Percentiles rank a stretch among this genome's conserved stretches.
Evolutionary conservation across 92 coral and sea anemone genomes (phyloP).

Genomic region (Zoanthus solanderi): DNA sequence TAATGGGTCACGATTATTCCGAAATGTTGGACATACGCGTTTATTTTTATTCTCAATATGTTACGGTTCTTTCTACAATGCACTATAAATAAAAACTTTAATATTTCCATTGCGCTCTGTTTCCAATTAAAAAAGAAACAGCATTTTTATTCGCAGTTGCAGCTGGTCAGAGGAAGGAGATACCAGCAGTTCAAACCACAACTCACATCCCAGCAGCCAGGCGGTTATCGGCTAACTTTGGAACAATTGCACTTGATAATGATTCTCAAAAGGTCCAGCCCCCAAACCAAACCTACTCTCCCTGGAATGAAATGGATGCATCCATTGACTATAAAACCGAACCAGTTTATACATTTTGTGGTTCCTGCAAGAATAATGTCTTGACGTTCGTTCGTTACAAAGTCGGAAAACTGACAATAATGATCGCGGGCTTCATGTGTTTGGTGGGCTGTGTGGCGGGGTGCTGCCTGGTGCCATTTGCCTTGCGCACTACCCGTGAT

Average conservation of each 20-base stretch:
- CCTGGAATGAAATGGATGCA: conserved; percentile 62
- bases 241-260: background rate
- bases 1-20: too few species aligned
- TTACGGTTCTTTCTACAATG: too few species aligned
- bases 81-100: too few species aligned
- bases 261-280: conserved; percentile 19
- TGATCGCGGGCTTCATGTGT: conserved; percentile 73
- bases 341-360: conserved; percentile 84
- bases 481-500: conserved; percentile 60
- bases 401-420: conserved; percentile 74
- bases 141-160: background rate
- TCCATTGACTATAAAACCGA: conserved; percentile 68
- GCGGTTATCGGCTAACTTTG: conserved; percentile 17
- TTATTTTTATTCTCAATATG: too few species aligned
- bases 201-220: conserved; percentile 11
- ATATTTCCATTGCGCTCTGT: background rate
- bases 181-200: background rate
- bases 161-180: conserved; percentile 5
- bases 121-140: background rate
- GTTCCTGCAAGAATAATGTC: conserved; percentile 85
- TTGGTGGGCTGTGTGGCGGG: conserved; percentile 78
- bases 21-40: too few species aligned
- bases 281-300: background rate
- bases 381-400: conserved; percentile 58
- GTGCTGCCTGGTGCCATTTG: conserved; percentile 74